Evolutionary conservation across 2,888 invertebrate species (phyloP).

Genomic region (Drosophila kambysellisi): DNA sequence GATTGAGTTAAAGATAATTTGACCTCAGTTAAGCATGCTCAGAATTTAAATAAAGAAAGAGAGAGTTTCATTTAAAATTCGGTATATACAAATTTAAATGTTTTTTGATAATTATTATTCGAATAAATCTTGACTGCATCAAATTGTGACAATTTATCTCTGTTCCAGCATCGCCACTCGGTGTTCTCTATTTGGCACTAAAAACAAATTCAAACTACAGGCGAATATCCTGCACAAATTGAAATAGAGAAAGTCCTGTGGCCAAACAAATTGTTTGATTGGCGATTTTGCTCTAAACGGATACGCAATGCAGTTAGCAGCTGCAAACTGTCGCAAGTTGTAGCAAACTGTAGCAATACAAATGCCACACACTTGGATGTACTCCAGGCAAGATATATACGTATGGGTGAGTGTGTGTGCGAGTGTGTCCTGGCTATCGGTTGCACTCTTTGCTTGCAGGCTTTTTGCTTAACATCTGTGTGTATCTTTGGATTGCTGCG

Average conservation of each 20-base stretch:
- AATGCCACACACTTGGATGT: constrained; percentile 22
- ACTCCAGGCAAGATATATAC: constrained; percentile 10
- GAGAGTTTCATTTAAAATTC: no score
- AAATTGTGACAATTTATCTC: not conserved
- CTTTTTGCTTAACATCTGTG: constrained; percentile 26
- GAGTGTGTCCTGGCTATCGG: constrained; percentile 20
- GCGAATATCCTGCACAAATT: constrained; percentile 12
- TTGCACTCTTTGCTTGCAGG: constrained; percentile 30
- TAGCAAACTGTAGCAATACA: constrained; percentile 23
- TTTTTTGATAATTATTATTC: no score
- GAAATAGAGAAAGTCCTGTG: constrained; percentile 8
- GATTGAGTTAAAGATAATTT: not conserved
- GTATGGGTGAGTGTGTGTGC: not conserved
- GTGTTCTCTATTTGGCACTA: not conserved
- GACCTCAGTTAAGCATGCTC: not conserved
- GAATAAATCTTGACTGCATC: no score
- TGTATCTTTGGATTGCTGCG: constrained; percentile 31
- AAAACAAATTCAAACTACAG: constrained; percentile 8
- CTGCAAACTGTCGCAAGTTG: constrained; percentile 10
- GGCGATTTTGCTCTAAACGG: constrained; percentile 64
- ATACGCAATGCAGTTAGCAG: constrained; percentile 43
- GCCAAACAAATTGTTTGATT: constrained; percentile 56
- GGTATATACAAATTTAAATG: no score
- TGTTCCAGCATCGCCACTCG: not conserved
- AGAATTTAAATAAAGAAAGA: not conserved